Base-by-base conservation (phyloP, 2,797 vertebrate species). In the Pristis pectinata region DNA sequence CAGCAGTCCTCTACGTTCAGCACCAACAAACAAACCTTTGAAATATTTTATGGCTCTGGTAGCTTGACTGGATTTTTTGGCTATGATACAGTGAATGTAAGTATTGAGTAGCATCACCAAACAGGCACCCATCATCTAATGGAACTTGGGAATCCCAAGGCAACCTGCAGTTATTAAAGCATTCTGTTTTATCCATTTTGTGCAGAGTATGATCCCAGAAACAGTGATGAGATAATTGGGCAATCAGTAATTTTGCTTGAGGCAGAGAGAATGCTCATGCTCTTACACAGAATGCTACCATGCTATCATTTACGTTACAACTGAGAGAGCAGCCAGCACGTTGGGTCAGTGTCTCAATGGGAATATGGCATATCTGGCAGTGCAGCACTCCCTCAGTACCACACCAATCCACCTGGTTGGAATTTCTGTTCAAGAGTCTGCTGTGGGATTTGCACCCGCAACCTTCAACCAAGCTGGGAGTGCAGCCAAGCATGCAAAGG, bases 11-110 rank as follows among this genome's bases (percentile, higher is more conserved):
- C 96, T 93, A 98, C 97, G 95, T 97, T 96, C 95, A 19, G 0
- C 27, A 67, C 61, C 76, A 80, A 94, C 0, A 95, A 95, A 3
- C 96, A 95, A 94, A 94, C 95, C 70, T 97, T 96, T 96, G 96
- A 94, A 80, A 94, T 98, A 72, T 96, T 95, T 92, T 98, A 97
- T 0, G 97, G 97, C 89, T 97, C 97, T 5, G 97, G 97, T 74
- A 95, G 96, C 10, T 96, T 98, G 70, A 76, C 95, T 0, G 96
- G 97, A 64, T 0, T 94, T 83, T 95, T 98, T 95, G 97, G 97
- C 95, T 97, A 95, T 0, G 98, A 98, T 96, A 98, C 97, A 0
- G 96, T 98, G 94, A 94, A 72, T 0, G 97, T 97, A 95, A 98
- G 98, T 94, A 56, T 91, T 93, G 64, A 79, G 49, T 19, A 41